Evolutionary conservation across 2,888 invertebrate genomes (phyloP), one percentile per base, ranked within the genome.

Genomic region (Amiota minor): DNA sequence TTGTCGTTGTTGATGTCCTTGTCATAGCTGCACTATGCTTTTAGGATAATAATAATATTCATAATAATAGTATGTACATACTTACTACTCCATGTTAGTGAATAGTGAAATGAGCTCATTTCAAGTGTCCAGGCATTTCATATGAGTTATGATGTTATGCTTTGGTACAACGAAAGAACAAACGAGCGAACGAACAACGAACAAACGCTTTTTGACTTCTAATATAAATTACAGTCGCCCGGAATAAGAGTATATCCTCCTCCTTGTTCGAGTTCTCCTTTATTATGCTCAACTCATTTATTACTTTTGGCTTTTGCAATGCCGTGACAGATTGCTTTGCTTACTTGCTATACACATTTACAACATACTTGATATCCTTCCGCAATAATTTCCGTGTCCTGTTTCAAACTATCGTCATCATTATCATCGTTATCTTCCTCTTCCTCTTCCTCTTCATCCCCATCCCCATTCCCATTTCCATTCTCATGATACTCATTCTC

Each of bases 251-350:
- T 72, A 72, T 72, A 70, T 76, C 73, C 73, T 74, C 73, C 71
- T 76, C 10, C 65, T 61, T 9, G 47, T 72, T 18, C 65, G 73
- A 64, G 67, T 69, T 35, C 35, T 35, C 64, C 47, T 65, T 72
- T 45, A 64, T 56, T 67, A 16, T 70, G 74, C 71, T 59, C 20
- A 20, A 75, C 77, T 79, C 84, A 84, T 83, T 84, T 84, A 84
- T 83, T 83, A 83, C 84, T 84, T 83, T 83, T 84, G 80, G 82
- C 83, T 84, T 83, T 83, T 81, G 64, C 49, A 55, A 18, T 62
- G 55, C 50, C 70, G 65, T 84, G 83, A 83, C 83, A 83, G 83
- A 83, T 83, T 83, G 84, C 83, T 81, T 76, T 81, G 81, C 83
- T 79, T 83, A 61, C 56, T 35, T 67, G 67, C 67, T 47, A 47